These are phyloP conservation scores for Drosophila peninsularis DNA, from an alignment of 2,888 invertebrate species.

Conservation along the genomic window DNA sequence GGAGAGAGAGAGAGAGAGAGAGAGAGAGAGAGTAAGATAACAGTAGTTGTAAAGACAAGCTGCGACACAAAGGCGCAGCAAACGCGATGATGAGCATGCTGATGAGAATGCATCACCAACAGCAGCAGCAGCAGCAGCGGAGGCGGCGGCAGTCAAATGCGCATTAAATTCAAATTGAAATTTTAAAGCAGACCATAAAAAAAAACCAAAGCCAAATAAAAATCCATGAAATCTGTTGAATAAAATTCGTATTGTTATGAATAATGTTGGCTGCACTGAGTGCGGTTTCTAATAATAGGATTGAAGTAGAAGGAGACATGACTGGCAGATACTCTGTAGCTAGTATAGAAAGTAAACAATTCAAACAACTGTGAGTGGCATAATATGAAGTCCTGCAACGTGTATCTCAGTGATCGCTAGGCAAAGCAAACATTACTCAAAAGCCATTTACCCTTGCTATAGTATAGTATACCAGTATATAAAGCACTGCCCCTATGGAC, in stretches of 20 bases:
- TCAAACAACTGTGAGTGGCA: too few relatives aligned
- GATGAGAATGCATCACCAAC: constrained; percentile 27
- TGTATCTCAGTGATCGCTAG: background rate
- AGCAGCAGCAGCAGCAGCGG: constrained; percentile 16
- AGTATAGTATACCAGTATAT: too few relatives aligned
- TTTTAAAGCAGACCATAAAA: constrained; percentile 34
- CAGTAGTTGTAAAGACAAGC: constrained; percentile 2
- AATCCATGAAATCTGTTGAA: too few relatives aligned
- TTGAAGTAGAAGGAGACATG: background rate
- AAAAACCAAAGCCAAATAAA: background rate
- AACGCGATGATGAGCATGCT: constrained; percentile 27
- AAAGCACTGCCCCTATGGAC: background rate
- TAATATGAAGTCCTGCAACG: background rate
- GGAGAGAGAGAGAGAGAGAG: background rate
- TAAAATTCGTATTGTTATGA: too few relatives aligned
- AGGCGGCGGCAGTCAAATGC: constrained; percentile 32
- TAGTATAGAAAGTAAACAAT: background rate
- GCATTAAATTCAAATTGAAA: constrained; percentile 39
- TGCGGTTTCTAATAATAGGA: constrained; percentile 12
- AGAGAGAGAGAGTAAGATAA: background rate
- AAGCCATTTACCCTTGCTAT: background rate
- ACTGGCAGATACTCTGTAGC: background rate
- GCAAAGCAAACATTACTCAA: background rate
- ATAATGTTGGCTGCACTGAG: constrained; percentile 8
- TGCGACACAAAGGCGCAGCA: constrained; percentile 38